phyloP scores from a whole-genome alignment of 1,140 invertebrate genomes.

The Bombus affinis region DNA sequence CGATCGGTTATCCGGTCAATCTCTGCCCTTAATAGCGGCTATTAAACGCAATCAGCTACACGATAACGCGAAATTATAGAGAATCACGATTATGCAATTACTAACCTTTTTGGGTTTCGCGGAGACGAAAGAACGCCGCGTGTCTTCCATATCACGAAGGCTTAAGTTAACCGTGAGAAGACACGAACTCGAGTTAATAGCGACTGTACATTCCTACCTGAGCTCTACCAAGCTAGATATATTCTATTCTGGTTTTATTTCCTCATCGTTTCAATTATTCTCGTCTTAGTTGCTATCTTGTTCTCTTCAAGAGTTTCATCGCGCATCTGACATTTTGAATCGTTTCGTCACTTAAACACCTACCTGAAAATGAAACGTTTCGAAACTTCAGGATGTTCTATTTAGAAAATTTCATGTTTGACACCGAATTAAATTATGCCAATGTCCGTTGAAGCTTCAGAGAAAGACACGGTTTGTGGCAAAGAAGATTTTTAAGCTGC shows the following conservation, averaged over 20 bases:
- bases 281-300: background rate
- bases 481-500: too few species aligned
- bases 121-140: background rate
- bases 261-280: background rate
- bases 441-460: too few species aligned
- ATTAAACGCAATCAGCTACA: background rate
- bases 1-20: background rate
- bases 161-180: background rate
- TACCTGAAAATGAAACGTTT: too few species aligned
- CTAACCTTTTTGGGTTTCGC: background rate
- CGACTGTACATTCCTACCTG: background rate
- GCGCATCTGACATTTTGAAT: too few species aligned
- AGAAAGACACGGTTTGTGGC: too few species aligned
- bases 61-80: constrained; percentile 24
- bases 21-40: background rate
- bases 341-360: too few species aligned
- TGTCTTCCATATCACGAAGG: background rate
- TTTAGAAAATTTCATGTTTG: too few species aligned
- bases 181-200: background rate
- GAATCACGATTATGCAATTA: constrained; percentile 12
- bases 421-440: too few species aligned
- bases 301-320: too few species aligned
- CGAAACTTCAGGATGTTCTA: too few species aligned
- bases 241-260: background rate
- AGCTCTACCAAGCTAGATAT: background rate